Base-by-base conservation (phyloP, 2,888 invertebrate species). In the Drosophila macrospina region DNA sequence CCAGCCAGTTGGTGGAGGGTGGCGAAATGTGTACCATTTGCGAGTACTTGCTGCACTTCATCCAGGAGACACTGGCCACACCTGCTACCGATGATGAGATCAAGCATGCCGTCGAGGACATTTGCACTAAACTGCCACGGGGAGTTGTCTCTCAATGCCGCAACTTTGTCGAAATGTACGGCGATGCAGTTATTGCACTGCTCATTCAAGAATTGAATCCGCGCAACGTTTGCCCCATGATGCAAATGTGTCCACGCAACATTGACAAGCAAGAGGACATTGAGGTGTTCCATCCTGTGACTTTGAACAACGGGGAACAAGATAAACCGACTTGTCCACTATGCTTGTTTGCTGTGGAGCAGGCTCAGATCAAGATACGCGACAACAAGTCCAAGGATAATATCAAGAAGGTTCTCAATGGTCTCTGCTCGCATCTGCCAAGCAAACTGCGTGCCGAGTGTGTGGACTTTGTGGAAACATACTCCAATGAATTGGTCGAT, bases 321-420 rank as follows among this genome's bases (percentile, higher is more conserved):
- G 94, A 95, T 52, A 95, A 95, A 79, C 94, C 94, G 15, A 95
- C 94, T 82, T 97, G 98, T 89, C 96, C 97, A 0, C 92, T 98
- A 7, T 98, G 98, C 88, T 93, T 98, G 65, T 95, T 97, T 90
- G 96, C 96, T 4, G 94, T 98, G 0, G 94, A 95, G 62, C 94
- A 96, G 91, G 92, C 97, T n/a, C 95, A 96, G 88, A 92, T 94
- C 34, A 93, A 94, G 91, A 93, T 97, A 10, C 94, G 95, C 87
- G 93, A 95, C 71, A 95, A 97, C 81, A 95, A 94, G 87, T 96
- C 96, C 30, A 95, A 96, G 96, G 94, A 93, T 16, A 94, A 93
- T 78, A 96, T 97, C 77, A 94, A 94, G 81, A 87, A 93, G 11
- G 96, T 95, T 0, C 93, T 97, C 15, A 94, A 95, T 77, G 93